Evolutionary conservation across 2,888 invertebrate genomes (phyloP), one percentile per base, ranked within the genome.

Genomic region (Cantharis rufa): DNA sequence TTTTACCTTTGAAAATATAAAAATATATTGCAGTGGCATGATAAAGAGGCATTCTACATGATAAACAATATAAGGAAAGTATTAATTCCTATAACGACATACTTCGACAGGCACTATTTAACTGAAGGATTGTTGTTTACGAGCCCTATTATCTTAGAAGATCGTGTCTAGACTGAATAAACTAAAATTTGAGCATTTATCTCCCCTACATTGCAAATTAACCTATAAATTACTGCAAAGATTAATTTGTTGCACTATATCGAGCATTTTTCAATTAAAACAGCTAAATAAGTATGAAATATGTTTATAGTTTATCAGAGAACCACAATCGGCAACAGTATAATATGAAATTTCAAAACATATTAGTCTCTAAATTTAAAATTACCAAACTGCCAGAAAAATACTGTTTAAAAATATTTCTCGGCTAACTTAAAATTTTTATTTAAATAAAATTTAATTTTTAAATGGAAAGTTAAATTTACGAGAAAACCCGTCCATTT

Each of bases 111-210:
- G 61, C 61, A 74, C 61, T 70, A 16, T 75, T 73, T 74, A 75
- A 71, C 71, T 71, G 66, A 68, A 48, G 72, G 79, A 79, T 79
- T 75, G 48, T 48, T 77, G 77, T 75, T 71, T 70, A 70, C 74
- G 72, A 70, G 73, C 16, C 66, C 63, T 66, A 73, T 73, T 73
- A 69, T 73, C 73, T 73, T 62, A 69, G 32, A 68, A 73, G 72
- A 48, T 62, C 62, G 69, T 24, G 62, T 64, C 71, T 70, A 76
- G 64, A 73, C 71, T 72, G 32, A 48, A 72, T 66, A 66, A 32
- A 18, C 66, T 48, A 64, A 66, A 66, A 66, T 72, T 16, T 61
- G 15, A 62, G 28, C 63, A 4, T 24, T 66, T 24, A 66, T 66
- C 21, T 24, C 62, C 21, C 15, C n/a, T 24, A 71, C 62, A 32